Percentiles rank a stretch among this genome's conserved stretches.
phyloP scores from a whole-genome alignment of 2,888 invertebrate species.

The Drosophila rellima region DNA sequence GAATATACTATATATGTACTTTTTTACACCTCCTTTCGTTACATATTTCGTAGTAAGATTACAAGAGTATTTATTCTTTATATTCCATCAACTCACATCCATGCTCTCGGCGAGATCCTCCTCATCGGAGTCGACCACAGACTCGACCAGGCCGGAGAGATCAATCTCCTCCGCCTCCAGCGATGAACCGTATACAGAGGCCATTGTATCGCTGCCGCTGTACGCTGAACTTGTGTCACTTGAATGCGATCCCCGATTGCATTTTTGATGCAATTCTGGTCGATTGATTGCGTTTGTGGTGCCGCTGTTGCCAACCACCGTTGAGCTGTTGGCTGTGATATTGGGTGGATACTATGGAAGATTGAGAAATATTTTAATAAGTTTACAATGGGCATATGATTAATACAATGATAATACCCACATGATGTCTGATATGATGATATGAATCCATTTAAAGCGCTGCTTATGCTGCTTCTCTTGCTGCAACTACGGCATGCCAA shows the following conservation, averaged over 20 bases:
- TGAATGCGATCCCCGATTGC: slow-evolving; percentile 93
- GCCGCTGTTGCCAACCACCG: slow-evolving; percentile 46
- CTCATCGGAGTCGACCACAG: slow-evolving; percentile 98
- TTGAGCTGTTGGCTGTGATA: slow-evolving; percentile 40
- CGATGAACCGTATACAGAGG: slow-evolving; percentile 95
- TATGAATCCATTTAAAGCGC: slow-evolving; percentile 82
- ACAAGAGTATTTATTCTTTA: neutral
- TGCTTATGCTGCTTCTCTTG: slow-evolving; percentile 43
- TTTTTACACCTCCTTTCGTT: neutral
- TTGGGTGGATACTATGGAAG: slow-evolving; percentile 57
- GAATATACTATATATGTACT: too few species aligned
- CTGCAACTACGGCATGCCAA: slow-evolving; percentile 59
- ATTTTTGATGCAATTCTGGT: slow-evolving; percentile 94
- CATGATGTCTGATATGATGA: slow-evolving; percentile 83
- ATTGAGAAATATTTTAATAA: slow-evolving; percentile 34
- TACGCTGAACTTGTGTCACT: slow-evolving; percentile 98
- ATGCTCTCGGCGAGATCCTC: slow-evolving; percentile 95
- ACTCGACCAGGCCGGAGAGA: slow-evolving; percentile 96
- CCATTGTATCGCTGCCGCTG: slow-evolving; percentile 98
- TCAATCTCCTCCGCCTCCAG: slow-evolving; percentile 94
- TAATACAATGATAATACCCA: slow-evolving; percentile 53
- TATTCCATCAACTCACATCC: slow-evolving; percentile 88
- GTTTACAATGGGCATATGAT: slow-evolving; percentile 32
- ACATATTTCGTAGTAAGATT: neutral
- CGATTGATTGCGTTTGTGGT: slow-evolving; percentile 71